Percentiles rank a stretch among this genome's conserved stretches.
Evolutionary conservation across 2,888 invertebrate species (phyloP).

Genomic region (Volucella inflata): DNA sequence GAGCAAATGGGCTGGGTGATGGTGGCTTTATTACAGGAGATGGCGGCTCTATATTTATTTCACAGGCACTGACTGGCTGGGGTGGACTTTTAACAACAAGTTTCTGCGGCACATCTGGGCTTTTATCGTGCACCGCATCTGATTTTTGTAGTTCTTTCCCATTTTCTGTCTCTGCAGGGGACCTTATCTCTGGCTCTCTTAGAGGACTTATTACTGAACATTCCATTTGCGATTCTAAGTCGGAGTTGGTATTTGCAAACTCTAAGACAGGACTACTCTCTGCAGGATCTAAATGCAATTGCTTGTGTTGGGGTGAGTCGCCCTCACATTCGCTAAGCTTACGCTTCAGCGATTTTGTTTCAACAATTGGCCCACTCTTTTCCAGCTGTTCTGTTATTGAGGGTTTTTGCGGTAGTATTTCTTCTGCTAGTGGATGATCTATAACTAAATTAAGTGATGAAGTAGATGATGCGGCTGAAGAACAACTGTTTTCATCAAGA

Average conservation of each 20-base stretch:
- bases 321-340: constrained; percentile 77
- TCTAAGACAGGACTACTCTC: neutral
- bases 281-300: constrained; percentile 69
- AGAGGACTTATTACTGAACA: no score
- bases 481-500: constrained; percentile 64
- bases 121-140: neutral
- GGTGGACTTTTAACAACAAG: neutral
- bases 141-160: neutral
- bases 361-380: neutral
- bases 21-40: constrained; percentile 3
- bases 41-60: constrained; percentile 14
- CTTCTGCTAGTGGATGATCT: constrained; percentile 81
- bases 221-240: no score
- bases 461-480: constrained; percentile 78
- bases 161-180: neutral
- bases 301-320: constrained; percentile 71
- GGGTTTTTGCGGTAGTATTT: constrained; percentile 19
- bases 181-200: no score
- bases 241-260: neutral
- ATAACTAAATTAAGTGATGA: constrained; percentile 82
- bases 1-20: constrained; percentile 30
- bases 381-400: constrained; percentile 3
- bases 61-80: neutral
- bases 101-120: neutral
- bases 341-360: constrained; percentile 75